Base-by-base conservation (phyloP, 1,140 invertebrate genomes). In the Zaprionus tsacasi region DNA sequence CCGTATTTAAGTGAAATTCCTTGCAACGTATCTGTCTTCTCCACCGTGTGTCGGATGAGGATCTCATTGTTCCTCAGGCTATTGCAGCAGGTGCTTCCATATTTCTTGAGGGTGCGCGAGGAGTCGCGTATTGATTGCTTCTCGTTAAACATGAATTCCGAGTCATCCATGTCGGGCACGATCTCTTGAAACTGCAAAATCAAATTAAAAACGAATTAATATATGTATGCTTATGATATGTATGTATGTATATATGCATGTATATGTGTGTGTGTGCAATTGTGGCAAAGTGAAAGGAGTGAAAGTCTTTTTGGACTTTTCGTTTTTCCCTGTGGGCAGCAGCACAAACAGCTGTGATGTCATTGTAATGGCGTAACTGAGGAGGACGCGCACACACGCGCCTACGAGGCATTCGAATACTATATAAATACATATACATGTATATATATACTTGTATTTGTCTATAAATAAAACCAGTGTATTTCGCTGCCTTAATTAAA, bases 1-100 rank as follows among this genome's bases (percentile, higher is more conserved):
- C 97, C 96, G 94, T 98, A 98, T 94, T 97, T 98, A 35, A 98
- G 94, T 25, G 98, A 97, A 77, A 99, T 96, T 81, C 98, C 97
- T 94, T 98, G 97, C 68, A 99, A 93, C n/a, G 98, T 98, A 92
- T 99, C 98, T 15, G 95, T 95, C 90, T 96, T 95, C 30, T 94
- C 93, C 68, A 99, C 95, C 45, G 93, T 94, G 92, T 98, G 97
- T 92, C 97, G 96, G 66, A 98, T 83, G 80, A 96, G 95, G 79
- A 95, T 95, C 85, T 96, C 96, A 82, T 94, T 94, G 72, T 93
- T 94, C 45, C 92, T 93, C 76, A 94, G 91, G 91, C 94, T 97
- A 68, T 92, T 91, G 78, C 83, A 92, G 74, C 96, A 96, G 78
- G 96, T 98, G 85, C 96, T 98, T 52, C 97, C 97, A 93, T 98